phyloP scores from a whole-genome alignment of 2,113 vertebrate species.

The Petrocephalus zakoni region DNA sequence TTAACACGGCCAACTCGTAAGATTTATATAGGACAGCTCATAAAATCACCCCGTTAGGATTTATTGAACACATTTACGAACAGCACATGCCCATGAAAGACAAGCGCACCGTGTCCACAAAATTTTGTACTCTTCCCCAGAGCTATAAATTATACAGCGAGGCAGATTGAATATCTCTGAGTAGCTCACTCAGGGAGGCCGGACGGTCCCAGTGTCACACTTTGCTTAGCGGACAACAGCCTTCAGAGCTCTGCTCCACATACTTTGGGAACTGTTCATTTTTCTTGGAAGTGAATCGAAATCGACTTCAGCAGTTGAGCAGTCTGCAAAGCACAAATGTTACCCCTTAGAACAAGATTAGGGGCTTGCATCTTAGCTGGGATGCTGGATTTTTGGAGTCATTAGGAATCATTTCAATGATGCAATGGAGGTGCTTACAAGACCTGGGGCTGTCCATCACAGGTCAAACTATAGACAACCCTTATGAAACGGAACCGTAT shows the following conservation, averaged over 20 bases:
- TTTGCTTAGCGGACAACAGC: not conserved
- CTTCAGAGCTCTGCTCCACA: not conserved
- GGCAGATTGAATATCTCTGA: conserved; percentile 49
- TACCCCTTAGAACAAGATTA: not conserved
- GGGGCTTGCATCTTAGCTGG: not conserved
- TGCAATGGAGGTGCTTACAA: not conserved
- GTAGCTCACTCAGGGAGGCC: conserved; percentile 28
- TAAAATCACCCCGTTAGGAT: conserved; percentile 6
- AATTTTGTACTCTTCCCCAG: not conserved
- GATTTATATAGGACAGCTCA: not conserved
- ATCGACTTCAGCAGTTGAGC: not conserved
- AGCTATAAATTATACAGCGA: conserved; percentile 39
- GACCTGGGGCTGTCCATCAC: not conserved
- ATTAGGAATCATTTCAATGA: not conserved
- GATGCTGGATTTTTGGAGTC: not conserved
- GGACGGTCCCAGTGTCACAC: not conserved
- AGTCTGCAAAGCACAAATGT: not conserved
- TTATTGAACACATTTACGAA: conserved; percentile 20
- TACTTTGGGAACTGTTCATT: not conserved
- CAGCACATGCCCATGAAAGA: conserved; percentile 23
- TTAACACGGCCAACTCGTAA: conserved; percentile 5
- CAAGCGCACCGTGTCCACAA: not conserved
- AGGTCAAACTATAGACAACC: not conserved
- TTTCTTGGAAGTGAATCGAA: not conserved
- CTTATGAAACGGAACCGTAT: not conserved